These are phyloP conservation scores for Gila robusta DNA, from an alignment of 2,797 vertebrate species.

Conservation along the genomic window DNA sequence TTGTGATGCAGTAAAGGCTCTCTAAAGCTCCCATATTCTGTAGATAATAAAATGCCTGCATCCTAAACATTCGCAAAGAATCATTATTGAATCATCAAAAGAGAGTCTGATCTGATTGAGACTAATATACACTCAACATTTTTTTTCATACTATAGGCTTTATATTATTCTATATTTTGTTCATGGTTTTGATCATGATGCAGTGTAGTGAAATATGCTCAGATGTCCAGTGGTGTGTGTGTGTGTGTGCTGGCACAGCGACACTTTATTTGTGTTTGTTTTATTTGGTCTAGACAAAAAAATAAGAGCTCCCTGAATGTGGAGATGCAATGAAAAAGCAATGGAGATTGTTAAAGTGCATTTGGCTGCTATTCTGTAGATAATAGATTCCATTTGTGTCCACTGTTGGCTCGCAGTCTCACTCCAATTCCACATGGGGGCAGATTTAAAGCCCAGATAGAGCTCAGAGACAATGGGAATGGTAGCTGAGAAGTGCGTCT, in stretches of 20 bases:
- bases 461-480: background rate
- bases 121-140: background rate
- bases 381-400: constrained; percentile 17
- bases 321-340: background rate
- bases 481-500: background rate
- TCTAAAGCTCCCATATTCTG: background rate
- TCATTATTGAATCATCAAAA: background rate
- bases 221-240: constrained; percentile 74
- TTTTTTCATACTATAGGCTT: background rate
- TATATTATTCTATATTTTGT: background rate
- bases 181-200: constrained; percentile 76
- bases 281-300: background rate
- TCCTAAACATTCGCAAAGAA: background rate
- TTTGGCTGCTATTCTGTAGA: background rate
- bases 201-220: constrained; percentile 81
- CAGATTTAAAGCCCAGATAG: constrained; percentile 3
- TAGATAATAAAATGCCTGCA: background rate
- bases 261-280: constrained; percentile 57
- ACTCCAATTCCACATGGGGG: background rate
- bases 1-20: background rate
- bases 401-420: background rate
- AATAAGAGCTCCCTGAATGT: constrained; percentile 2
- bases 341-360: constrained; percentile 15
- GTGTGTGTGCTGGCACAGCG: constrained; percentile 74
- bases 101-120: background rate